Percentiles rank a stretch among this genome's conserved stretches.
phyloP scores from a whole-genome alignment of 2,797 vertebrate species.

The Chaetophractus vellerosus region DNA sequence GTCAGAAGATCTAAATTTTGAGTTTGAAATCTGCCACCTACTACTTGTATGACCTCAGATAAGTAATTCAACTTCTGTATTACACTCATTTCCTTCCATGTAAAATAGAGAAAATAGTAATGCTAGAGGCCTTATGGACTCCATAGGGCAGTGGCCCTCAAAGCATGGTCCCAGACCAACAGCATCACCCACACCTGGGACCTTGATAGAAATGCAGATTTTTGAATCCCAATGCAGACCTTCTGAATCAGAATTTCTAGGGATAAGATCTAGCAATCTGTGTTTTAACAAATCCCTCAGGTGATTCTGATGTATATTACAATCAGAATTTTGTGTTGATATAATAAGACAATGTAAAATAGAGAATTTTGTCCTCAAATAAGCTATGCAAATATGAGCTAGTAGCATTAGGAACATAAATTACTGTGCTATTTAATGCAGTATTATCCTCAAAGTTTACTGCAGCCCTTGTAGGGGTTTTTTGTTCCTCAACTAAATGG shows the following conservation, averaged over 20 bases:
- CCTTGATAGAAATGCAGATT: neutral
- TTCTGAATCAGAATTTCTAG: neutral
- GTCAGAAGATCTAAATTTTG: neutral
- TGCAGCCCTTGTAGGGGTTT: neutral
- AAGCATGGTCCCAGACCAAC: neutral
- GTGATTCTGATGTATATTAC: neutral
- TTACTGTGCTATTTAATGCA: neutral
- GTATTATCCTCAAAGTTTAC: neutral
- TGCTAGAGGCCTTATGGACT: neutral
- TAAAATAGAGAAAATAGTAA: neutral
- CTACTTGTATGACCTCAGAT: neutral
- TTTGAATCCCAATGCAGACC: neutral
- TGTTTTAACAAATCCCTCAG: neutral
- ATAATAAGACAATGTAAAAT: neutral
- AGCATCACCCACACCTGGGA: neutral
- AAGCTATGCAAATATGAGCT: neutral
- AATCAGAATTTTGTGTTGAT: neutral
- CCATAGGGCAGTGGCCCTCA: neutral
- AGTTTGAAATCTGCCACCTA: neutral
- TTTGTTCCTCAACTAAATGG: neutral
- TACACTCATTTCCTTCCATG: neutral
- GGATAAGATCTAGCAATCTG: neutral
- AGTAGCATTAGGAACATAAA: neutral
- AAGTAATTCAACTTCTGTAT: slow-evolving; percentile 3
- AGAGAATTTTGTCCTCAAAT: neutral